Evolutionary conservation across 2,797 vertebrate genomes (phyloP).

Genomic region (Sebastes steindachneri): DNA sequence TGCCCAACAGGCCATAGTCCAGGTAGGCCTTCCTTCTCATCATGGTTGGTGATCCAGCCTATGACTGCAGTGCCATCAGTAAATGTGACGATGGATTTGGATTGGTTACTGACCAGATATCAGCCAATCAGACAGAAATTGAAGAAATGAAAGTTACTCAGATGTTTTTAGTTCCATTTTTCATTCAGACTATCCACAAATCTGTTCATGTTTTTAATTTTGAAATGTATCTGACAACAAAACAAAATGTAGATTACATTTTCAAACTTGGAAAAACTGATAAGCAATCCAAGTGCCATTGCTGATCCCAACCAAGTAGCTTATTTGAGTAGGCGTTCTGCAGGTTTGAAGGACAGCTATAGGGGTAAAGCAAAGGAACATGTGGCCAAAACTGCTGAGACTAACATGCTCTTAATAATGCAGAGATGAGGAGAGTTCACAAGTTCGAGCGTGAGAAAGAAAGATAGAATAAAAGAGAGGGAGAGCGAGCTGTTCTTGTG

Average conservation of each 20-base stretch:
- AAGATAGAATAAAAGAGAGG: not conserved
- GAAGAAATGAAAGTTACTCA: too few species aligned
- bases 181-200: too few species aligned
- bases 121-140: too few species aligned
- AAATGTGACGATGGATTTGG: too few species aligned
- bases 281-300: not conserved
- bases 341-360: constrained; percentile 14
- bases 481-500: not conserved
- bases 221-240: not conserved
- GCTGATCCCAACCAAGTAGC: not conserved
- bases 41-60: too few species aligned
- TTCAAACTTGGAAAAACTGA: not conserved
- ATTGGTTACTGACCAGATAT: too few species aligned
- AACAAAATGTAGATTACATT: not conserved
- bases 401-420: constrained; percentile 6
- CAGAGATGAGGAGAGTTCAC: constrained; percentile 8
- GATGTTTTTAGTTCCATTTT: too few species aligned
- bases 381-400: constrained; percentile 25
- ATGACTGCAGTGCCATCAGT: too few species aligned
- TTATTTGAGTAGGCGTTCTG: not conserved
- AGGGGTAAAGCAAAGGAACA: not conserved
- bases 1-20: too few species aligned
- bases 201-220: not conserved
- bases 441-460: not conserved
- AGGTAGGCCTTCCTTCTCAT: too few species aligned